Base-by-base conservation (phyloP, 2,888 invertebrate species). In the Rhabditoides inermis region DNA sequence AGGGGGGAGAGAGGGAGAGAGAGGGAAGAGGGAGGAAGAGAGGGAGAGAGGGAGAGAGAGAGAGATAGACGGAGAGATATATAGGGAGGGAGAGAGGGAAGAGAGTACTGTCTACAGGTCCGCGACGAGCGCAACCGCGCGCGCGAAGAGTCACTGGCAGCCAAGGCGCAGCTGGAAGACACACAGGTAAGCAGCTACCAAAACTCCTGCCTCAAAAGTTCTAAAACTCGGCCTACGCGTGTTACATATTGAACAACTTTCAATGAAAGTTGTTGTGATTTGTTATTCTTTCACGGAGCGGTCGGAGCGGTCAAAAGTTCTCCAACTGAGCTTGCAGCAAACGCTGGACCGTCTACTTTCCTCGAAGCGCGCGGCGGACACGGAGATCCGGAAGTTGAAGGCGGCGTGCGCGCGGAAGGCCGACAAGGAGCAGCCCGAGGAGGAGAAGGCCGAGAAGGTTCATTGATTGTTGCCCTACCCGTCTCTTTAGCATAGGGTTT, bases 11-110 rank as follows among this genome's bases (percentile, higher is more conserved):
- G 23, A 2, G 94, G 94, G 95, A 86, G 94, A 91, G 88, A 48
- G 94, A 94, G 78, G 95, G 95, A 77, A 94, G 94, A 0, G 89
- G 91, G 0, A 88, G 88, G 77, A 90, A 90, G 90, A 81, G 90
- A 32, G 88, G 88, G 77, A 94, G 94, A 76, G 94, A 94, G 94
- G 88, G 88, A 80, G 84, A 91, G 83, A n/a, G 87, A 88, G 68
- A 45, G 49, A 3, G 15, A 18, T 3, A n/a, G n/a, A n/a, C n/a
- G n/a, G n/a, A n/a, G n/a, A n/a, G n/a, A n/a, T n/a, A n/a, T n/a
- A n/a, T n/a, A n/a, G n/a, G n/a, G n/a, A n/a, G n/a, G n/a, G n/a
- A n/a, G n/a, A n/a, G 1, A 12, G 12, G 22, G n/a, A 32, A 40
- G 7, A 7, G 53, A 60, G 20, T 67, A 63, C 37, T 63, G 63